Evolutionary conservation across 2,888 invertebrate genomes (phyloP).

Genomic region (Leucania comma): DNA sequence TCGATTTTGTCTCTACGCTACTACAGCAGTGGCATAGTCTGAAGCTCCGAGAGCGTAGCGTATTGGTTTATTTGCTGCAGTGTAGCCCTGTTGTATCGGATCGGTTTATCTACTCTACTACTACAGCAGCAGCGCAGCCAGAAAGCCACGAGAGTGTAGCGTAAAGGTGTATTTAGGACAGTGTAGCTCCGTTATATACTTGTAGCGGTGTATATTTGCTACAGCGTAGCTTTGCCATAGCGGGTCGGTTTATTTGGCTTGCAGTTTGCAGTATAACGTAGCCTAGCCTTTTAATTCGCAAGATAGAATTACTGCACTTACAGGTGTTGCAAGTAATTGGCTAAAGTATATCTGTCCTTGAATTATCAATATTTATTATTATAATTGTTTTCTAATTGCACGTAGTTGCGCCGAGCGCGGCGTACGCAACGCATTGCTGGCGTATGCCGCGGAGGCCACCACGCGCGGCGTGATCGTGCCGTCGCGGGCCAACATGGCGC

Average conservation of each 20-base stretch:
- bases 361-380: not conserved
- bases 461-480: slow-evolving; percentile 84
- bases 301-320: too few species aligned
- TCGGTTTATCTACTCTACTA: not conserved
- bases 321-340: too few species aligned
- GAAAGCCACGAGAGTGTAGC: too few species aligned
- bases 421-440: slow-evolving; percentile 80
- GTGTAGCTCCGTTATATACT: too few species aligned
- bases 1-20: too few species aligned
- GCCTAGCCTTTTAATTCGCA: too few species aligned
- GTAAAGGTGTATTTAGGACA: too few species aligned
- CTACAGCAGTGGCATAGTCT: too few species aligned
- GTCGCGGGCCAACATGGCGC: slow-evolving; percentile 84
- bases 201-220: not conserved
- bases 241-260: not conserved
- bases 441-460: slow-evolving; percentile 70
- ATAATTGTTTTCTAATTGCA: slow-evolving; percentile 15
- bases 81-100: not conserved
- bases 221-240: slow-evolving; percentile 14
- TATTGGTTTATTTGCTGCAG: not conserved
- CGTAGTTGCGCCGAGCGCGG: slow-evolving; percentile 85
- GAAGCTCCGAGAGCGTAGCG: too few species aligned
- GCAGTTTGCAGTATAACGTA: too few species aligned
- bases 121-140: not conserved
- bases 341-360: not conserved